phyloP scores from a whole-genome alignment of 1,140 invertebrate genomes.

The Eriosoma lanigerum region DNA sequence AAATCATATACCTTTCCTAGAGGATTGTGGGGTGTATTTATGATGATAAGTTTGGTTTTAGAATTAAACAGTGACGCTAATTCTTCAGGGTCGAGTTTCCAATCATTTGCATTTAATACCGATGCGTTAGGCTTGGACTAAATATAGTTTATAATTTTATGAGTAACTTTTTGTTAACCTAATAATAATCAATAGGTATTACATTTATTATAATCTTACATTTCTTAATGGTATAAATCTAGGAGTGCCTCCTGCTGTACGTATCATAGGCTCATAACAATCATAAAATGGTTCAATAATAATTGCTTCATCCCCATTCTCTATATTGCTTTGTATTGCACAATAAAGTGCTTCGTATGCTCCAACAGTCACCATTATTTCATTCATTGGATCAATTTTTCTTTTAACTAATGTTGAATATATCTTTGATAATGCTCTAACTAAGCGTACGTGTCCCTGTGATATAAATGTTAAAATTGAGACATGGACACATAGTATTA shows the following conservation, averaged over 20 bases:
- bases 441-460: slow-evolving; percentile 89
- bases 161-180: too few species aligned
- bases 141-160: too few species aligned
- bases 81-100: slow-evolving; percentile 83
- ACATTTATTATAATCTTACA: slow-evolving; percentile 61
- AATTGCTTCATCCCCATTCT: slow-evolving; percentile 87
- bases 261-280: slow-evolving; percentile 95
- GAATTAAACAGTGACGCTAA: slow-evolving; percentile 79
- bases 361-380: slow-evolving; percentile 86
- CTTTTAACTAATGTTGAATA: slow-evolving; percentile 78
- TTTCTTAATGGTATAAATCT: slow-evolving; percentile 85
- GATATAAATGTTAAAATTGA: slow-evolving; percentile 55
- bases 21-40: slow-evolving; percentile 97
- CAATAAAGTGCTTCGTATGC: slow-evolving; percentile 92
- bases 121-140: slow-evolving; percentile 59
- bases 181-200: too few species aligned
- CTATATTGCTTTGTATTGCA: slow-evolving; percentile 80
- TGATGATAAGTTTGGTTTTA: slow-evolving; percentile 92
- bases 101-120: slow-evolving; percentile 74
- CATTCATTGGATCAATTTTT: slow-evolving; percentile 76
- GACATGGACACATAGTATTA: too few species aligned
- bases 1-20: slow-evolving; percentile 84
- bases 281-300: slow-evolving; percentile 99
- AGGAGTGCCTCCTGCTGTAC: slow-evolving; percentile 80
- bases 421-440: slow-evolving; percentile 79